phyloP scores from a whole-genome alignment of 2,113 vertebrate genomes.

The Serilophus lunatus region DNA sequence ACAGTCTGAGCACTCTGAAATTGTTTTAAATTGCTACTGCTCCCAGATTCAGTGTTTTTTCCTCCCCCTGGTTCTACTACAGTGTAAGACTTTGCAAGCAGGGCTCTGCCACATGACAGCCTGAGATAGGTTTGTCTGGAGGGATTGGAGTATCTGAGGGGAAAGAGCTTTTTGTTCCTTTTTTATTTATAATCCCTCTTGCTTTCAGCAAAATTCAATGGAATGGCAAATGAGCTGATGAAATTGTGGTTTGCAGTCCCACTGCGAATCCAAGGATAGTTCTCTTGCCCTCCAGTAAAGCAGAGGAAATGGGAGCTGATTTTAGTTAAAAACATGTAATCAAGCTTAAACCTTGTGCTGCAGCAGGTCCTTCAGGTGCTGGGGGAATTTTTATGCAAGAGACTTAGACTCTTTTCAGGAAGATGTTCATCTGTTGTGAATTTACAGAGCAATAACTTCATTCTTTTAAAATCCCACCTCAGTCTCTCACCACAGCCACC shows the following conservation, averaged over 20 bases:
- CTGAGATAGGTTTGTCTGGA: not conserved
- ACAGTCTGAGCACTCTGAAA: not conserved
- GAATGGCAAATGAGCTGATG: not conserved
- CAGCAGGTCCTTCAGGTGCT: not conserved
- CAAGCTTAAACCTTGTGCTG: not conserved
- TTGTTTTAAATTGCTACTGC: not conserved
- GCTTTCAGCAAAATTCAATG: conserved; percentile 1
- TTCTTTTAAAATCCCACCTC: not conserved
- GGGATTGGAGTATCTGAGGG: not conserved
- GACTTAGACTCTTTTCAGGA: not conserved
- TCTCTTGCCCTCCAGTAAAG: not conserved
- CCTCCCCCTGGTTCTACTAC: not conserved
- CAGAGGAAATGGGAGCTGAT: not conserved
- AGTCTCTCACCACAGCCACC: too few relatives aligned
- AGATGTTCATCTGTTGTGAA: not conserved
- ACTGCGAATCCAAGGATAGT: not conserved
- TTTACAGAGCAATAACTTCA: not conserved
- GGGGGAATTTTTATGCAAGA: not conserved
- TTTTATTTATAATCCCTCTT: not conserved
- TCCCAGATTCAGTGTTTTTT: not conserved
- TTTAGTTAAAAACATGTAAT: not conserved
- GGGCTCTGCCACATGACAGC: not conserved
- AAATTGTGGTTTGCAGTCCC: not conserved
- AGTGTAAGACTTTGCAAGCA: not conserved
- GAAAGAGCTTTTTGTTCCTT: not conserved